Evolutionary conservation across 1,140 invertebrate genomes (phyloP).

Genomic region (Drosophila santomea): DNA sequence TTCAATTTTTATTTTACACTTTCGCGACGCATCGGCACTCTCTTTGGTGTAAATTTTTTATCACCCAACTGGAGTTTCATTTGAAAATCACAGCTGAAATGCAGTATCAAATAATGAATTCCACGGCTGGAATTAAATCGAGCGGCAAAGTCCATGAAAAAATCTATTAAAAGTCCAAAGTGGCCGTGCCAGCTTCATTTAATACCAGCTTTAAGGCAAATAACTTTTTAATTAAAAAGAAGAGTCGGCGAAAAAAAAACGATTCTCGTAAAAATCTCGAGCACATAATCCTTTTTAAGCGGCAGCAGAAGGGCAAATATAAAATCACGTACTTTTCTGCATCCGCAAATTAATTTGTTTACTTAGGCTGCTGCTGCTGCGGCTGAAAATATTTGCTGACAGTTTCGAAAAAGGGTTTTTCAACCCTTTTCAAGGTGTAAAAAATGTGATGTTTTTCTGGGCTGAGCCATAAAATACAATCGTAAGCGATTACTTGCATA

Average conservation of each 20-base stretch:
- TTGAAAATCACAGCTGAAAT: slow-evolving; percentile 64
- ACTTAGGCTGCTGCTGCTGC: slow-evolving; percentile 52
- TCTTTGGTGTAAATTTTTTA: slow-evolving; percentile 63
- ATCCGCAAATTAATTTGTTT: slow-evolving; percentile 76
- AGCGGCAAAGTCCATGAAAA: slow-evolving; percentile 18
- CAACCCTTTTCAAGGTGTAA: not conserved
- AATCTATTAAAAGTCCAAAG: slow-evolving; percentile 31
- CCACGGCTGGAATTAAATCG: slow-evolving; percentile 29
- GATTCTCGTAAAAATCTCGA: slow-evolving; percentile 51
- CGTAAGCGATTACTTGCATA: too few relatives aligned
- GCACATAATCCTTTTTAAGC: slow-evolving; percentile 70
- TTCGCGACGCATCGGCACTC: slow-evolving; percentile 21
- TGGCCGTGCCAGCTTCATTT: slow-evolving; percentile 22
- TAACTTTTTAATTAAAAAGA: slow-evolving; percentile 76
- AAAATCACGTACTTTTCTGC: slow-evolving; percentile 28
- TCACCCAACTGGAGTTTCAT: slow-evolving; percentile 33
- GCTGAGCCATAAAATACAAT: too few relatives aligned
- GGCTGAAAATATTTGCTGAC: slow-evolving; percentile 37
- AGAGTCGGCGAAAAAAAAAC: not conserved
- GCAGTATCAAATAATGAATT: slow-evolving; percentile 34
- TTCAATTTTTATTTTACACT: slow-evolving; percentile 42
- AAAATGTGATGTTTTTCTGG: not conserved
- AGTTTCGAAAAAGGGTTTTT: slow-evolving; percentile 25
- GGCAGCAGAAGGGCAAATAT: slow-evolving; percentile 23
- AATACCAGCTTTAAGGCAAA: slow-evolving; percentile 49